These are phyloP conservation scores for Myathropa florea DNA, from an alignment of 2,888 invertebrate genomes.

Conservation along the genomic window DNA sequence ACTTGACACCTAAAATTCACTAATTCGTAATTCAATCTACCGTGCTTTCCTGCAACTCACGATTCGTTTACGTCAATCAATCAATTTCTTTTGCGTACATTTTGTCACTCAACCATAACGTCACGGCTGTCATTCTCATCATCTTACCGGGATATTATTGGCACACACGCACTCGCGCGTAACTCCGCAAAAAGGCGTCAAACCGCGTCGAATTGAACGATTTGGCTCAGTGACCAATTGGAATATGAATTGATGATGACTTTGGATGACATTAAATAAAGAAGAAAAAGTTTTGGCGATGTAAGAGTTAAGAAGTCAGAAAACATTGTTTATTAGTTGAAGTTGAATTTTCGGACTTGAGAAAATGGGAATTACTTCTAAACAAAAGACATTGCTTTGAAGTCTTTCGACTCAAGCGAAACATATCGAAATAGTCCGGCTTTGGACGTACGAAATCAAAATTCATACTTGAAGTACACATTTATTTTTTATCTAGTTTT, in stretches of 20 bases:
- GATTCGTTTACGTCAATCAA: neutral
- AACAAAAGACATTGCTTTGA: too few relatives aligned
- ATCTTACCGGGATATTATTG: neutral
- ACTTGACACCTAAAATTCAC: too few relatives aligned
- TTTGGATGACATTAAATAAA: neutral
- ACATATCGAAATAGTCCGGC: too few relatives aligned
- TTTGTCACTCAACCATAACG: neutral
- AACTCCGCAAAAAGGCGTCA: neutral
- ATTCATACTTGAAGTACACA: too few relatives aligned
- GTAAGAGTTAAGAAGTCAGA: too few relatives aligned
- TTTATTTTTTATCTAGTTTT: too few relatives aligned
- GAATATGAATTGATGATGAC: neutral
- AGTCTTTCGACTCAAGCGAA: too few relatives aligned
- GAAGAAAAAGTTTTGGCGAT: too few relatives aligned
- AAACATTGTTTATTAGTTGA: too few relatives aligned
- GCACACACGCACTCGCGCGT: neutral
- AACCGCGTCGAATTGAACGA: neutral
- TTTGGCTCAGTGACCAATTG: neutral
- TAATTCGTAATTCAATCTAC: neutral
- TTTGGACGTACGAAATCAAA: too few relatives aligned
- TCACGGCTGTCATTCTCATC: neutral
- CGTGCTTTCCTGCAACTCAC: neutral
- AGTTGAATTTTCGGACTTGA: too few relatives aligned
- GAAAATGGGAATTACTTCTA: too few relatives aligned
- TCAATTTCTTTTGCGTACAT: neutral